These are phyloP conservation scores for Asbolus verrucosus DNA, from an alignment of 1,140 invertebrate species.

Conservation along the genomic window DNA sequence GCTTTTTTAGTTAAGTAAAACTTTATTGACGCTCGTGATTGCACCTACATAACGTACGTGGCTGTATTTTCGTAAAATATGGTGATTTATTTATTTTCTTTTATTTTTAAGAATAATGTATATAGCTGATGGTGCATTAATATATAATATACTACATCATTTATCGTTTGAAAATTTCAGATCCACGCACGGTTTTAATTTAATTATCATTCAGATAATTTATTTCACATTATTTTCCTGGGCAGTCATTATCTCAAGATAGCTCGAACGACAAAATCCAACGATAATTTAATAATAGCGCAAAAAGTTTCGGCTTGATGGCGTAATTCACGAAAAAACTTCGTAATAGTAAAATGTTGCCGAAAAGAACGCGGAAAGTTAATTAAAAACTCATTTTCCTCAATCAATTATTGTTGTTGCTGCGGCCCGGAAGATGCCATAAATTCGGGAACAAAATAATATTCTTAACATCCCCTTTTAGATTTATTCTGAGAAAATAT, in stretches of 20 bases:
- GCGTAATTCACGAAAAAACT: constrained; percentile 10
- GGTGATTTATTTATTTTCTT: too few relatives aligned
- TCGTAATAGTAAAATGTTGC: too few relatives aligned
- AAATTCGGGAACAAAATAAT: constrained; percentile 10
- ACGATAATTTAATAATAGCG: constrained; percentile 31
- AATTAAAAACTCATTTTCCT: constrained; percentile 36
- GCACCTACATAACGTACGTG: too few relatives aligned
- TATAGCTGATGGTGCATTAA: too few relatives aligned
- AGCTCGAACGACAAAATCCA: not conserved
- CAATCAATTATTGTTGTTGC: constrained; percentile 34
- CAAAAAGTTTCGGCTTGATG: constrained; percentile 20
- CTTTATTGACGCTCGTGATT: too few relatives aligned
- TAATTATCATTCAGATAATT: too few relatives aligned
- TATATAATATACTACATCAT: too few relatives aligned
- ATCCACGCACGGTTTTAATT: too few relatives aligned
- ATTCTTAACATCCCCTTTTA: not conserved
- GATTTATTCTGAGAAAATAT: constrained; percentile 30
- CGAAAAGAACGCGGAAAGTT: constrained; percentile 25
- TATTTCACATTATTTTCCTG: not conserved
- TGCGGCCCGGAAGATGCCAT: constrained; percentile 21
- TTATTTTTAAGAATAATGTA: too few relatives aligned
- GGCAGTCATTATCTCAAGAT: not conserved
- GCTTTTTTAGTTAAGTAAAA: too few relatives aligned
- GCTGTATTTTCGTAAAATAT: too few relatives aligned
- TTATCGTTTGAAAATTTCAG: too few relatives aligned